These are phyloP conservation scores for Merops nubicus DNA, from an alignment of 2,113 vertebrate species.

Conservation along the genomic window DNA sequence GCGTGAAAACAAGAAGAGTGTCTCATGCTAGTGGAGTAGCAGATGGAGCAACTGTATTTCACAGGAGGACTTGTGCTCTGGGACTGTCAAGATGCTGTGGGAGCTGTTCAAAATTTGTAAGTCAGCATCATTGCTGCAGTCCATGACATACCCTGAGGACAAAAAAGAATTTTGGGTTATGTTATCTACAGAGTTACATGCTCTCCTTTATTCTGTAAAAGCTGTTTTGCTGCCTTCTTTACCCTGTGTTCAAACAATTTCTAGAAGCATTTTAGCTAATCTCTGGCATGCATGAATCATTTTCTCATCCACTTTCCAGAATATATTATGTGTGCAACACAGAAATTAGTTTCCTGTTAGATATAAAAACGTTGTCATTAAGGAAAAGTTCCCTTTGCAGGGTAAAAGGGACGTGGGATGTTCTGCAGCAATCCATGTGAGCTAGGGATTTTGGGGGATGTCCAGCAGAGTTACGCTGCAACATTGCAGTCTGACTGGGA, in stretches of 20 bases:
- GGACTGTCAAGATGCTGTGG: neutral
- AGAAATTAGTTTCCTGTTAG: neutral
- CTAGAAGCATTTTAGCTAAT: neutral
- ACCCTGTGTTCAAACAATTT: neutral
- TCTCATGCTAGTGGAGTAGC: neutral
- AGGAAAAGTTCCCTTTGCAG: neutral
- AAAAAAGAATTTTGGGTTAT: neutral
- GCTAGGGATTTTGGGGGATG: neutral
- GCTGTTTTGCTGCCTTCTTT: neutral
- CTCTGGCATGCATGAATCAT: neutral
- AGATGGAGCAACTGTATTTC: conserved; percentile 17
- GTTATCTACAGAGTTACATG: neutral
- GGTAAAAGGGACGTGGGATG: neutral
- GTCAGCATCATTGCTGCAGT: neutral
- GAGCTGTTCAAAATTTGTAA: neutral
- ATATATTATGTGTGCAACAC: neutral
- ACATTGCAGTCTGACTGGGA: neutral
- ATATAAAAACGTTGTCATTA: neutral
- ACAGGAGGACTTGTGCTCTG: neutral
- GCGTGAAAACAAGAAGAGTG: neutral
- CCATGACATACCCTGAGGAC: neutral
- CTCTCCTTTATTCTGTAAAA: neutral
- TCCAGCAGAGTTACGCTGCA: neutral
- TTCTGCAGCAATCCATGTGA: neutral
- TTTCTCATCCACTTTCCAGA: neutral